Percentiles rank a stretch among this genome's conserved stretches.
phyloP scores from a whole-genome alignment of 2,888 invertebrate species.

The Cactoblastis cactorum region DNA sequence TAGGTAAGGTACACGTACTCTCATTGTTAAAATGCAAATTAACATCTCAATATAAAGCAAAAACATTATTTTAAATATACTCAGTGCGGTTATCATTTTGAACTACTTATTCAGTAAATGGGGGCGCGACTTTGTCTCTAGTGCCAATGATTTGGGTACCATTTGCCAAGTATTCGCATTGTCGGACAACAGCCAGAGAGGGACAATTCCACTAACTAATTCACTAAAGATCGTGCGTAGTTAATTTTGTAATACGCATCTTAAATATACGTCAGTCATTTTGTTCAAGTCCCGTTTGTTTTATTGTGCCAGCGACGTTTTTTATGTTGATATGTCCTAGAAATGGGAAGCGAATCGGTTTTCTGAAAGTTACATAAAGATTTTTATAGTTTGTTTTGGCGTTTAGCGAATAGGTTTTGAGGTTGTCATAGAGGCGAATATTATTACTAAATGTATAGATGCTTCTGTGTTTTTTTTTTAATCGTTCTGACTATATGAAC shows the following conservation, averaged over 20 bases:
- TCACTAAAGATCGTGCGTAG: conserved; percentile 3
- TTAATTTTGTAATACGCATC: too few relatives aligned
- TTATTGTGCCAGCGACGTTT: background rate
- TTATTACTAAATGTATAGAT: too few relatives aligned
- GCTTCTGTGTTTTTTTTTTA: too few relatives aligned
- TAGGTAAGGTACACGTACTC: too few relatives aligned
- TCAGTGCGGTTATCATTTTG: conserved; percentile 32
- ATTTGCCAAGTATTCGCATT: conserved; percentile 51
- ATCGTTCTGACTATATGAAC: too few relatives aligned
- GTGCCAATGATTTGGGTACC: conserved; percentile 47
- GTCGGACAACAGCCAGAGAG: conserved; percentile 25
- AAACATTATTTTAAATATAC: conserved; percentile 7
- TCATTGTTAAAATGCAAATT: too few relatives aligned
- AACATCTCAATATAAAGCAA: too few relatives aligned
- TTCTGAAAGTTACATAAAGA: background rate
- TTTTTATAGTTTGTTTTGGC: background rate
- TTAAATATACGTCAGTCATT: background rate
- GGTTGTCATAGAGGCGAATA: background rate
- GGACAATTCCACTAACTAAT: conserved; percentile 7
- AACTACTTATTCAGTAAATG: conserved; percentile 36
- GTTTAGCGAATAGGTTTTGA: background rate
- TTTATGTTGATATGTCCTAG: background rate
- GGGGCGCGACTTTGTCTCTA: conserved; percentile 42
- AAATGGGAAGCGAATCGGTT: background rate
- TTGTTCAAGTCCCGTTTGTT: conserved; percentile 4